Evolutionary conservation across 2,113 vertebrate genomes (phyloP), one percentile per base, ranked within the genome.

Genomic region (Leptodactylus fuscus): DNA sequence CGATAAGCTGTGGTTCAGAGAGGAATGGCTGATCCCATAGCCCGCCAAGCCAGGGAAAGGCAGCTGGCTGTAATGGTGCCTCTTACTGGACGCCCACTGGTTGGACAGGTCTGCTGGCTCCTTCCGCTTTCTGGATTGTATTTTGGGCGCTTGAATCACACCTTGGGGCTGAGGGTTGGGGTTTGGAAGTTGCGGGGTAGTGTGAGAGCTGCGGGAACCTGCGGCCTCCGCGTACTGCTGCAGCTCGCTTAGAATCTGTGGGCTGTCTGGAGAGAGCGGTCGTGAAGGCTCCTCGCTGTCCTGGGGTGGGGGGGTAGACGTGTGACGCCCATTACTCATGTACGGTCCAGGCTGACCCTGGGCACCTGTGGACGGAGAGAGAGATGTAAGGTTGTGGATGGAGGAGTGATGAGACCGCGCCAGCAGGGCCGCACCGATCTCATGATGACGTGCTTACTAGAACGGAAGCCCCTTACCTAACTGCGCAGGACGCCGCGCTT

Each of bases 221-320:
- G 95, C 90, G 3, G 94, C 93, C 62, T 95, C 93, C 0, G 96
- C 92, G 8, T 96, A 99, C 91, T 94, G 95, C 90, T 96, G 96
- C 91, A 99, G 93, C 92, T 98, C 97, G 0, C 94, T 92, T 89
- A 98, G 94, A 87, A 99, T 96, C 90, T 98, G 96, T 0, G 97
- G 95, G 89, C 97, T 97, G 89, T 97, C 93, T 0, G 97, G 97
- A 85, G 97, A 96, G 82, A 97, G 93, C 3, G 95, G 92, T 58
- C 90, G 94, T 79, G 94, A 93, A 51, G 95, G 93, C 29, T 93
- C 92, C 48, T 95, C 94, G 0, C 95, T 83, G 4, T 95, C 95
- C 9, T 92, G 94, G 83, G 92, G 94, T 92, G 94, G 92, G 0
- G 97, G 97, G 10, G 97, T 98, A 41, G 95, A 94, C 87, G 96